A percentile compares a stretch with the other conserved stretches of the same genome.
Conservation (phyloP, 2,113 vertebrate species). For the Cavia porcellus region DNA sequence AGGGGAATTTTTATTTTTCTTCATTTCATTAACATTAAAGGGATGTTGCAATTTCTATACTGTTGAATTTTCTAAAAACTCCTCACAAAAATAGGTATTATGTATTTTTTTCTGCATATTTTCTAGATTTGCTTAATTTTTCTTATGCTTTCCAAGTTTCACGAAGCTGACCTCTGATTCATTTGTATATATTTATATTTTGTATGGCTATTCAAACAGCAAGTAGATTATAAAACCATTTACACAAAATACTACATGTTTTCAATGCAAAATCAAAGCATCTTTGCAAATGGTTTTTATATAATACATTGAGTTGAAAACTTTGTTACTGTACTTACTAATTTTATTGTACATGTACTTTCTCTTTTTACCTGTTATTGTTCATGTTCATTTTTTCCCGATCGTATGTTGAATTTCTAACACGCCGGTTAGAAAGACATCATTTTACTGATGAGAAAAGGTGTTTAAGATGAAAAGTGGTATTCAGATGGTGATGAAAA, state of each 20-base stretch:
- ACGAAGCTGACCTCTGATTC: slow-evolving; percentile 21
- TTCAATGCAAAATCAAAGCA: slow-evolving; percentile 18
- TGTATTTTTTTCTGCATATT: not conserved
- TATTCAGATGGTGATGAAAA: not conserved
- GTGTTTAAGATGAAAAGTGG: not conserved
- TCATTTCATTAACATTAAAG: not conserved
- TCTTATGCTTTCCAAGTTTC: slow-evolving; percentile 43
- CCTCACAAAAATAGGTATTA: not conserved
- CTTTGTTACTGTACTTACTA: not conserved
- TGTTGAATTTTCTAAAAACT: not conserved
- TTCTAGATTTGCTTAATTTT: slow-evolving; percentile 46
- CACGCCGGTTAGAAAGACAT: not conserved
- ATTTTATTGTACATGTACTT: not conserved
- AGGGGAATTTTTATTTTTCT: not conserved
- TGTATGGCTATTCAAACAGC: not conserved
- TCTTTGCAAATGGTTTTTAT: not conserved
- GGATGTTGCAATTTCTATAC: not conserved
- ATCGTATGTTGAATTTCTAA: not conserved
- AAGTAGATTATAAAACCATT: not conserved
- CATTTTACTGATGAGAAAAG: not conserved
- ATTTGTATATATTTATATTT: slow-evolving; percentile 53
- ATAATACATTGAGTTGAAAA: not conserved
- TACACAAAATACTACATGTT: slow-evolving; percentile 25
- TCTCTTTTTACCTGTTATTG: not conserved
- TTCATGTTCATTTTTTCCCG: not conserved